A percentile compares a stretch with the other conserved stretches of the same genome.
Evolutionary conservation across 2,113 vertebrate species (phyloP).

Genomic region (Perca fluviatilis): DNA sequence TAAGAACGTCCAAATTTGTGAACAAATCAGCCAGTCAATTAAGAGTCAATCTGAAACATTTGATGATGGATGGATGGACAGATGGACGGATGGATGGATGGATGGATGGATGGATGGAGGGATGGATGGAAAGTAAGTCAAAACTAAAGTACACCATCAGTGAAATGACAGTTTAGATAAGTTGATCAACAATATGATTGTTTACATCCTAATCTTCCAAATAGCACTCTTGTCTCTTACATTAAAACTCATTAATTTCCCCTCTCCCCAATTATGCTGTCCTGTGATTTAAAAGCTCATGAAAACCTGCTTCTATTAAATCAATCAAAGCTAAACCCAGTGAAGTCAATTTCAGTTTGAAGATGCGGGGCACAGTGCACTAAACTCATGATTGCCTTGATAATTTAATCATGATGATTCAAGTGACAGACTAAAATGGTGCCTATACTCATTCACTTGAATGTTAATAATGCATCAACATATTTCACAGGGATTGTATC

Average conservation of each 20-base stretch:
- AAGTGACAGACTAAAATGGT: conserved; percentile 27
- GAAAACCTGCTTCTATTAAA: conserved; percentile 15
- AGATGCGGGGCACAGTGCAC: conserved; percentile 5
- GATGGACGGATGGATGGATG: not conserved
- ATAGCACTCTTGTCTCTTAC: not conserved
- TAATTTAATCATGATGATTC: conserved; percentile 51
- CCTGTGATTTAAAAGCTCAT: conserved; percentile 1
- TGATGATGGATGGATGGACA: not conserved
- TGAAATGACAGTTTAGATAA: not conserved
- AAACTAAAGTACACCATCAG: not conserved
- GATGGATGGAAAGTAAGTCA: not conserved
- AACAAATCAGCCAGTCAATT: not conserved
- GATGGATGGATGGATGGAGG: not conserved
- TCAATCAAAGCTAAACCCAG: conserved; percentile 20
- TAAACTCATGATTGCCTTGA: conserved; percentile 36
- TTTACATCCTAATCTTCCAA: conserved; percentile 3
- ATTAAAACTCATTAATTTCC: conserved; percentile 5
- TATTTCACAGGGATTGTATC: conserved; percentile 40
- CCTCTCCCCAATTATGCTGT: not conserved
- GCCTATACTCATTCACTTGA: conserved; percentile 27
- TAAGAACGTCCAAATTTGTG: not conserved
- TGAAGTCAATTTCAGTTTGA: conserved; percentile 17
- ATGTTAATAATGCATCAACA: conserved; percentile 56
- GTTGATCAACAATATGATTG: not conserved
- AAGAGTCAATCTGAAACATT: not conserved